These are phyloP conservation scores for Atta texana DNA, from an alignment of 1,140 invertebrate genomes.

Conservation along the genomic window DNA sequence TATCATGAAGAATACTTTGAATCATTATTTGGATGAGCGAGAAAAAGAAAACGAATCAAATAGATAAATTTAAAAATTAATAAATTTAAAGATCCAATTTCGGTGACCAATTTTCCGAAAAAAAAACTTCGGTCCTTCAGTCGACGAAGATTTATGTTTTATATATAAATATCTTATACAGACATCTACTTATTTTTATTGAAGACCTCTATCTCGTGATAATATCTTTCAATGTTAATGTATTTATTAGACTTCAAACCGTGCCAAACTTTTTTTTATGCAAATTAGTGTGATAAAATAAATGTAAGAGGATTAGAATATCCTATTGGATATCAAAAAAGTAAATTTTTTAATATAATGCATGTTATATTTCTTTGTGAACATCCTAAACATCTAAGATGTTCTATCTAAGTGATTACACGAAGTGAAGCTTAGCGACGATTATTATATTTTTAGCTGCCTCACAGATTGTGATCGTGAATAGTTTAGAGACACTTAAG, in stretches of 20 bases:
- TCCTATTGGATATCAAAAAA: not conserved
- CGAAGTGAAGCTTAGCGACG: not conserved
- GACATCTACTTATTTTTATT: not conserved
- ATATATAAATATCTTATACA: not conserved
- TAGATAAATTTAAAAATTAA: not conserved
- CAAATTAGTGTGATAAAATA: not conserved
- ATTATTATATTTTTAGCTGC: not conserved
- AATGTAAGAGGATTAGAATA: not conserved
- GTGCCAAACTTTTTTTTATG: conserved; percentile 14
- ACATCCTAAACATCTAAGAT: too few species aligned
- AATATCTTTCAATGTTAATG: not conserved
- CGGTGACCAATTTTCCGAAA: not conserved
- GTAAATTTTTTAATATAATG: not conserved
- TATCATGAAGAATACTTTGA: conserved; percentile 1
- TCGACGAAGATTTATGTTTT: not conserved
- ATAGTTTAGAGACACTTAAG: conserved; percentile 1
- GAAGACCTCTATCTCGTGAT: not conserved
- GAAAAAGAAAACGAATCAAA: not conserved
- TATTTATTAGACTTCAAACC: not conserved
- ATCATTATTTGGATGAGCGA: not conserved
- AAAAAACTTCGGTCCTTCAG: not conserved
- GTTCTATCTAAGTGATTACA: conserved; percentile 3
- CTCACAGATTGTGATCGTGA: conserved; percentile 24
- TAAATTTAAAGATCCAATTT: not conserved
- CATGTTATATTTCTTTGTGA: not conserved